phyloP scores from a whole-genome alignment of 2,113 vertebrate species.

The Eurystomus gularis region DNA sequence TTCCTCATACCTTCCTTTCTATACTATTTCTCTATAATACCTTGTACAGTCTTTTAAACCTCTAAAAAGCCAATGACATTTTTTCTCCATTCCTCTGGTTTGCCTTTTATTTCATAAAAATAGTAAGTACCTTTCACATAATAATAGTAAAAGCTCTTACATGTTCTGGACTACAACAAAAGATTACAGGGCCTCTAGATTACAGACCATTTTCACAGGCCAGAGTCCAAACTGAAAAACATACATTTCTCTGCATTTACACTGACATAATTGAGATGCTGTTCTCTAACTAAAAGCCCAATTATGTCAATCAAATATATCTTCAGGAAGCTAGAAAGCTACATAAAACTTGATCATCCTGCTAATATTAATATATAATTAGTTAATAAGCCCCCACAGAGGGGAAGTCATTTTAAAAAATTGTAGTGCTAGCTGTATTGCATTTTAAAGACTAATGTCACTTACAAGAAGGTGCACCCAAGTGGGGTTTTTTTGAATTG shows the following conservation, averaged over 20 bases:
- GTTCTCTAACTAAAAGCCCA: slow-evolving; percentile 33
- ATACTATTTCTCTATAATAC: neutral
- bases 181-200: neutral
- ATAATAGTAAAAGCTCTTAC: neutral
- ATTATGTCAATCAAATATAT: slow-evolving; percentile 55
- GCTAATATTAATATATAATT: slow-evolving; percentile 46
- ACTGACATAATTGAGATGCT: neutral
- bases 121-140: neutral
- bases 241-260: slow-evolving; percentile 6
- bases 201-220: neutral
- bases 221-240: neutral
- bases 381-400: slow-evolving; percentile 38
- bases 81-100: neutral
- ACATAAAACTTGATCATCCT: slow-evolving; percentile 40
- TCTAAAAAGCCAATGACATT: neutral
- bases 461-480: neutral
- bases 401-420: slow-evolving; percentile 20
- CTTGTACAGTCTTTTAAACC: neutral
- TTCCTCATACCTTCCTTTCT: neutral
- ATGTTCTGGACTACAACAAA: neutral
- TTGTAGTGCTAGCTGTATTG: neutral
- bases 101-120: neutral
- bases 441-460: slow-evolving; percentile 30
- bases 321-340: slow-evolving; percentile 47
- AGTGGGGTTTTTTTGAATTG: neutral